Base-by-base conservation (phyloP, 2,113 vertebrate genomes). In the Coturnix japonica region DNA sequence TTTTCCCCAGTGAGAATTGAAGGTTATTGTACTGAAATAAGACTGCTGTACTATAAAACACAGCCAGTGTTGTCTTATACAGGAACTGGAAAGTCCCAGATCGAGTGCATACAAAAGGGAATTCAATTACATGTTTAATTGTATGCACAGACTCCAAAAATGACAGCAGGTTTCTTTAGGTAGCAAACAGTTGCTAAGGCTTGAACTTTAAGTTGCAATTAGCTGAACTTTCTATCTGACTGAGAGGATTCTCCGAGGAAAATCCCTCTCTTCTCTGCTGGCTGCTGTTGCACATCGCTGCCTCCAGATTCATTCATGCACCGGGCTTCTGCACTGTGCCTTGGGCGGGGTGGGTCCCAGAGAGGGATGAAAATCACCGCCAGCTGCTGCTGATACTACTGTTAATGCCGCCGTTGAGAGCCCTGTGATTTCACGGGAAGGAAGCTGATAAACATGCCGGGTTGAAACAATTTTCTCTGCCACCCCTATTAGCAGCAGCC, bases 31-130 rank as follows among this genome's bases (percentile, higher is more conserved):
- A 41, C 49, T 70, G 30, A 93, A 96, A 69, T 46, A 92, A 59
- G 39, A 59, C 26, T 60, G 39, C 39, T 64, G 67, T 31, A 18
- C 65, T 89, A 44, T 28, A 76, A 43, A 93, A 70, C 47, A 44
- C 67, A 82, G 65, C 28, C 75, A 79, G 84, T 8, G 51, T n/a
- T 95, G 81, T 77, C 64, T 66, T 11, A 35, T 1, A 85, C 75
- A 93, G 74, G 46, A 92, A 80, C 69, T 95, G 95, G 91, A 92
- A 95, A 96, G 82, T 89, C 79, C 94, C 95, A 89, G 82, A 93
- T 53, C 39, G 64, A 76, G 5, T 13, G 8, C 9, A 0, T 78
- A 82, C 56, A 83, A 87, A 87, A 96, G 49, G 87, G 46, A 92
- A n/a, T 81, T 81, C 85, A 92, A 75, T 91, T 94, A 75, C 7